Evolutionary conservation across 2,888 invertebrate genomes (phyloP).

Genomic region (Priocnemis perturbator): DNA sequence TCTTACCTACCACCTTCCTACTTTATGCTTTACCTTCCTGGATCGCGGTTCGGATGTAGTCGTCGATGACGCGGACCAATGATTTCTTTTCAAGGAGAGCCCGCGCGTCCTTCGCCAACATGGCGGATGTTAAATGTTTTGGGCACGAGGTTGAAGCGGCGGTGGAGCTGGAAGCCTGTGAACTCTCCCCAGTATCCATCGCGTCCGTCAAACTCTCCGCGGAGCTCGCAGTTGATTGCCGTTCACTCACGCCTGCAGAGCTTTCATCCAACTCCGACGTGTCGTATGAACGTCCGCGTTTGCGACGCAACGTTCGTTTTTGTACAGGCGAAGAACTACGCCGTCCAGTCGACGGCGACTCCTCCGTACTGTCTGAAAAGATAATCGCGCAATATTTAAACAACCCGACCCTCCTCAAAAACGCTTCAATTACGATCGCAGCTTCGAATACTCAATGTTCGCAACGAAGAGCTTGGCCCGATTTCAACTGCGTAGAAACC

Average conservation of each 20-base stretch:
- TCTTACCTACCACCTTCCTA: too few species aligned
- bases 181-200: constrained; percentile 38
- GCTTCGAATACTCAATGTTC: too few species aligned
- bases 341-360: too few species aligned
- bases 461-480: too few species aligned
- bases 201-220: constrained; percentile 32
- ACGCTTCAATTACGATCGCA: too few species aligned
- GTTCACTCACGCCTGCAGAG: constrained; percentile 26
- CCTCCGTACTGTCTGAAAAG: too few species aligned
- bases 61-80: constrained; percentile 59
- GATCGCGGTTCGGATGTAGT: constrained; percentile 60
- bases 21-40: constrained; percentile 53
- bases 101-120: constrained; percentile 34
- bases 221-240: constrained; percentile 33
- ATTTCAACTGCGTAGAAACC: too few species aligned
- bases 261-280: constrained; percentile 7
- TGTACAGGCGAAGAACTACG: neutral
- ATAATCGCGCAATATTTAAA: too few species aligned
- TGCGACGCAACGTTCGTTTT: constrained; percentile 1
- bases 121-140: constrained; percentile 26
- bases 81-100: constrained; percentile 49
- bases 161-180: constrained; percentile 33
- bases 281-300: neutral
- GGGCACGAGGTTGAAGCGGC: constrained; percentile 39
- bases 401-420: too few species aligned